Percentiles rank a stretch among this genome's conserved stretches.
These are phyloP conservation scores for Andrena praecox DNA, from an alignment of 2,888 invertebrate genomes.

Conservation along the genomic window DNA sequence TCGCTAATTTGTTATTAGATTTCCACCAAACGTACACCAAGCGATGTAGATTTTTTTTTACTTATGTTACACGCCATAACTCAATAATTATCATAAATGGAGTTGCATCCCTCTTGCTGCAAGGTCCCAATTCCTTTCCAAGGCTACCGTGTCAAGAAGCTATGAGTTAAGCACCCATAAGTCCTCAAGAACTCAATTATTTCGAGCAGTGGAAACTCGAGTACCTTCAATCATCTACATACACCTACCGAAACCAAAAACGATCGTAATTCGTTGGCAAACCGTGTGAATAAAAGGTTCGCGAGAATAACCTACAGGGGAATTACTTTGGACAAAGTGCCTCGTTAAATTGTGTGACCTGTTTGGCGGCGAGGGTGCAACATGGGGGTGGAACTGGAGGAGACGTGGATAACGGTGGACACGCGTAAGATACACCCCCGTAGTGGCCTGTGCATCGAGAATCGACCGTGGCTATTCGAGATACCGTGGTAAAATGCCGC, in stretches of 20 bases:
- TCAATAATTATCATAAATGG: too few relatives aligned
- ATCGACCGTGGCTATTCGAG: constrained; percentile 17
- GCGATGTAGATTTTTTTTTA: too few relatives aligned
- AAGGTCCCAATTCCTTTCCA: too few relatives aligned
- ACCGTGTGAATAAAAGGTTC: not conserved
- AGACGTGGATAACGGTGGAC: not conserved
- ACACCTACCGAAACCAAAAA: not conserved
- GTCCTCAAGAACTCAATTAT: not conserved
- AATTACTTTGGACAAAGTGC: not conserved
- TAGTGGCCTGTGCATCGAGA: not conserved
- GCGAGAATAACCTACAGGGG: not conserved
- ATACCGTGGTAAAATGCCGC: constrained; percentile 78
- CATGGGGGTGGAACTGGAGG: not conserved
- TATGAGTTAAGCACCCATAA: too few relatives aligned
- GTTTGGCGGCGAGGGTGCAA: constrained; percentile 14
- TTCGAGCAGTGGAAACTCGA: not conserved
- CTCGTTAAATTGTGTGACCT: not conserved
- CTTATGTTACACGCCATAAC: too few relatives aligned
- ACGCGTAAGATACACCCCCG: not conserved
- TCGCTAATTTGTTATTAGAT: too few relatives aligned
- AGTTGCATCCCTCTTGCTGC: too few relatives aligned
- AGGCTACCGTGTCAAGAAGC: too few relatives aligned
- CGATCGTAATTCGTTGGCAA: too few relatives aligned
- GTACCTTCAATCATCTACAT: too few relatives aligned
- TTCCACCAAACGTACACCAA: too few relatives aligned